Evolutionary conservation across 2,888 invertebrate species (phyloP), one percentile per base, ranked within the genome.

Genomic region (Crossocerus cetratus): DNA sequence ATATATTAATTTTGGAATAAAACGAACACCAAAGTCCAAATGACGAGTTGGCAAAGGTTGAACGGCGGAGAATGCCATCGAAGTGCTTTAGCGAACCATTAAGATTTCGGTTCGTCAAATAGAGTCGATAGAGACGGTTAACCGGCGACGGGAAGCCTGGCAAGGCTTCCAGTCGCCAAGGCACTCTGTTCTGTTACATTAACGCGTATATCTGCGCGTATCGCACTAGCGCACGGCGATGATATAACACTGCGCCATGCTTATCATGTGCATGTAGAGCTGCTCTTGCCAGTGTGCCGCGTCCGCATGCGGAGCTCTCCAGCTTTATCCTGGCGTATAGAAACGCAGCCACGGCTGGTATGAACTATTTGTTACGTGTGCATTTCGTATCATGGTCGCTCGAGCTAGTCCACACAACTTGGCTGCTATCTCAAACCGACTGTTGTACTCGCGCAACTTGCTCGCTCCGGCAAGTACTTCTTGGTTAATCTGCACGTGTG

Each of bases 201-300:
- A 65, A 16, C 54, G n/a, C 54, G 53, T 21, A 11, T 16, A 18
- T 32, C 23, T 32, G 2, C 32, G 32, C 32, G 32, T 32, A 32
- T 32, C 32, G 32, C 32, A 32, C 8, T 32, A 11, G 32, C 32
- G 32, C 32, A 32, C 11, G 74, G 73, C 72, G 80, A 72, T 82
- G 82, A 83, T 80, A 82, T 81, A 81, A 82, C 77, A 60, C 53
- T 61, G 69, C 69, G 72, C 61, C 74, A 69, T 64, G 74, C 74
- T 79, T 82, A 82, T 82, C 78, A 72, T 61, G 54, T 56, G 56
- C 57, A 61, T 55, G 62, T 56, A 56, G 55, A 57, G 23, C 56
- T 22, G 62, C 60, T 57, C 65, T 5, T 44, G 42, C n/a, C 43
- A 44, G 23, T 65, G 64, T 62, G 64, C 43, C 58, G 21, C 59